Conservation (phyloP, 2,113 vertebrate species). For the Halichoeres trimaculatus region DNA sequence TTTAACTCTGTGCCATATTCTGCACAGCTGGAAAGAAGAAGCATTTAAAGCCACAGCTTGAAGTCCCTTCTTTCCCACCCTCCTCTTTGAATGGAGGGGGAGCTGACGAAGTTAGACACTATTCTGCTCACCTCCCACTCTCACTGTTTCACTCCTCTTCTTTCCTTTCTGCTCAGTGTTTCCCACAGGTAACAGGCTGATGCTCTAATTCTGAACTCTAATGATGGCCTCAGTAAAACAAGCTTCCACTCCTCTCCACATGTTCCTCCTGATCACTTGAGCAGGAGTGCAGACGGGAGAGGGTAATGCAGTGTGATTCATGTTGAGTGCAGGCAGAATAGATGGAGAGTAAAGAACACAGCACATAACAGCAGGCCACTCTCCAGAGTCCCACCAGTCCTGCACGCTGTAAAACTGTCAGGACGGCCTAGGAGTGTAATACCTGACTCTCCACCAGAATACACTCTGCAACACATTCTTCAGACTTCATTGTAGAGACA, state of each 20-base stretch:
- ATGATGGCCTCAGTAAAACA: conserved; percentile 19
- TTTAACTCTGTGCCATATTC: conserved; percentile 56
- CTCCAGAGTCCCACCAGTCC: conserved; percentile 55
- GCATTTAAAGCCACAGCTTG: conserved; percentile 65
- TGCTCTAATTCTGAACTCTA: conserved; percentile 23
- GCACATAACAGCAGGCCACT: conserved; percentile 38
- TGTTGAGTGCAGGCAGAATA: conserved; percentile 58
- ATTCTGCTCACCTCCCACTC: conserved; percentile 13
- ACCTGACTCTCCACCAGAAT: conserved; percentile 41
- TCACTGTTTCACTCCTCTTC: background rate
- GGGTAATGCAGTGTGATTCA: conserved; percentile 71
- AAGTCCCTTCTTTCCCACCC: conserved; percentile 46
- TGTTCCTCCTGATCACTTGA: conserved; percentile 45
- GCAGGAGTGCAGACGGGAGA: conserved; percentile 59
- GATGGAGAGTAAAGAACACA: conserved; percentile 56
- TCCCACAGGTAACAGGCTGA: background rate
- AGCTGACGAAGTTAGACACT: conserved; percentile 30
- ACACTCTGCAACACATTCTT: conserved; percentile 21
- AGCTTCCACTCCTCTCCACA: conserved; percentile 12
- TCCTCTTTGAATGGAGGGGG: conserved; percentile 21
- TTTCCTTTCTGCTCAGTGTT: background rate
- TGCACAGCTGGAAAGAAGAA: conserved; percentile 67
- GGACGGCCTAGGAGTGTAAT: conserved; percentile 44
- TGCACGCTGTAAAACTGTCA: conserved; percentile 69
- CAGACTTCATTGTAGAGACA: conserved; percentile 5